Conservation (phyloP, 2,888 invertebrate genomes). For the Gisinianus flammeolus region DNA sequence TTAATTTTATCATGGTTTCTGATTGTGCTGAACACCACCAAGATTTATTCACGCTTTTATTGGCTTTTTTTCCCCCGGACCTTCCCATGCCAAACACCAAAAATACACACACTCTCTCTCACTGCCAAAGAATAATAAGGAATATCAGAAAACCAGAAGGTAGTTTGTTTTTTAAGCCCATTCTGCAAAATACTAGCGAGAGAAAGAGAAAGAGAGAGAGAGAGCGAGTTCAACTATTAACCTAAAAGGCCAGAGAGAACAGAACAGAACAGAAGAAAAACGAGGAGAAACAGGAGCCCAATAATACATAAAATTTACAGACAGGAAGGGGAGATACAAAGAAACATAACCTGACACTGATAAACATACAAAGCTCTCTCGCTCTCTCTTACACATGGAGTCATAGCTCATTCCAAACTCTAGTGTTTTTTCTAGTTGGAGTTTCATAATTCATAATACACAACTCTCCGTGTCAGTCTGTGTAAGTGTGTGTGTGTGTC, state of each 20-base stretch:
- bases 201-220: too few species aligned
- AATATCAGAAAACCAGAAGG: neutral
- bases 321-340: neutral
- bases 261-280: too few species aligned
- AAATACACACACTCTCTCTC: too few species aligned
- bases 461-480: neutral
- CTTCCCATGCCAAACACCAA: neutral
- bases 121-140: neutral
- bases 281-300: neutral
- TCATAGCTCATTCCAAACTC: neutral
- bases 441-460: neutral
- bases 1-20: constrained; percentile 34
- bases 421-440: neutral
- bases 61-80: constrained; percentile 9
- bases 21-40: constrained; percentile 21
- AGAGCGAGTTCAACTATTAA: neutral
- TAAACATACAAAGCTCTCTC: neutral
- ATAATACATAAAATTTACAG: neutral
- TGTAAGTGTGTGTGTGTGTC: neutral
- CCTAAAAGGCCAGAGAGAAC: neutral
- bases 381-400: neutral
- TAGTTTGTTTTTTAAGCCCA: neutral
- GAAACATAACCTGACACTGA: neutral
- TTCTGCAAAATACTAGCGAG: too few species aligned
- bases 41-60: constrained; percentile 36